Conservation (phyloP, 1,140 invertebrate species). For the Drosophila ercepeae region DNA sequence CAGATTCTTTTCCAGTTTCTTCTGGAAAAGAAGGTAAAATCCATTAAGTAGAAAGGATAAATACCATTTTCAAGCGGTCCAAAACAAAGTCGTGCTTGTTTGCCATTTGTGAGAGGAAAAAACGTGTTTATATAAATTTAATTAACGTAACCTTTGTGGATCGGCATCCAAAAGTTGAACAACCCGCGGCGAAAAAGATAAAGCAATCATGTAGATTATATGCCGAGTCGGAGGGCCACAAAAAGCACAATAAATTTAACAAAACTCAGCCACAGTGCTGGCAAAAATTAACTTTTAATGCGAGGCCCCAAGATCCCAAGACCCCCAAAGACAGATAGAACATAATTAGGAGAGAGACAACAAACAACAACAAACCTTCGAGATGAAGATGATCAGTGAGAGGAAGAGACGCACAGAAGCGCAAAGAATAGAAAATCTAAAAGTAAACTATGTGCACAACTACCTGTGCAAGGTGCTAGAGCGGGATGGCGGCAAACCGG, state of each 20-base stretch:
- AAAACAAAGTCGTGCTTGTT: no score
- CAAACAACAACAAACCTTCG: constrained; percentile 16
- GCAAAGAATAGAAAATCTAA: constrained; percentile 75
- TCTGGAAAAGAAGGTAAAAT: no score
- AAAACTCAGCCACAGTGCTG: constrained; percentile 8
- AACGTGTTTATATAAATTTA: constrained; percentile 5
- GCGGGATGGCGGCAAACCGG: constrained; percentile 55
- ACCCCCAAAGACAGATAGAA: constrained; percentile 44
- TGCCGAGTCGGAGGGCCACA: constrained; percentile 2
- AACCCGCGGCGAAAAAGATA: constrained; percentile 11
- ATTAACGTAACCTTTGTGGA: not conserved
- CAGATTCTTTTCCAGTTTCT: no score
- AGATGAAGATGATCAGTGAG: constrained; percentile 4
- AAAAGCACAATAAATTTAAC: constrained; percentile 42
- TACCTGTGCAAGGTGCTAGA: constrained; percentile 50
- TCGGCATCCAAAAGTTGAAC: constrained; percentile 14
- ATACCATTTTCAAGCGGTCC: no score
- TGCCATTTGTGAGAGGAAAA: not conserved
- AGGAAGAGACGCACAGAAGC: constrained; percentile 59
- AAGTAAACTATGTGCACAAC: constrained; percentile 70
- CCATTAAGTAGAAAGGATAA: no score
- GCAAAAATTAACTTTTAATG: constrained; percentile 55
- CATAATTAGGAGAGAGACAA: constrained; percentile 61
- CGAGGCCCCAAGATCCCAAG: no score
- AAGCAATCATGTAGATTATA: constrained; percentile 27